Conservation (phyloP, 2,113 vertebrate species). For the Myiopsitta monachus region DNA sequence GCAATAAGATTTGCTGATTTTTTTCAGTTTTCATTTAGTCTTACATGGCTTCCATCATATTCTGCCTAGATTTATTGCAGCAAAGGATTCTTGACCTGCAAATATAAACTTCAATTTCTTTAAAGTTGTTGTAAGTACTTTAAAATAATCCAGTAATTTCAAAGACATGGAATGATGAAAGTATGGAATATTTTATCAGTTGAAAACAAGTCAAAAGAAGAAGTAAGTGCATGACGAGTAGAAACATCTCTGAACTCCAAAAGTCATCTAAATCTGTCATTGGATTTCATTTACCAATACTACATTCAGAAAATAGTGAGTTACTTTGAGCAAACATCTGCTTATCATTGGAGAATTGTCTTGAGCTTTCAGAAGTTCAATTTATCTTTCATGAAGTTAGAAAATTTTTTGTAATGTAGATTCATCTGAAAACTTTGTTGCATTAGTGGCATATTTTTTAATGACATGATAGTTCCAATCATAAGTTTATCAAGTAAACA, state of each 20-base stretch:
- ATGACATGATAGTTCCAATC: fast-evolving
- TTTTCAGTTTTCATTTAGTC: background rate
- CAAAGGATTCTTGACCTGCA: background rate
- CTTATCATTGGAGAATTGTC: background rate
- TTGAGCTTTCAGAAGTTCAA: background rate
- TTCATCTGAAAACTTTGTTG: background rate
- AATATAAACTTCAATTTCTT: background rate
- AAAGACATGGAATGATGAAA: background rate
- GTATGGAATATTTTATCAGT: background rate
- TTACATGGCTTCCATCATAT: fast-evolving
- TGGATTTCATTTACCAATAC: background rate
- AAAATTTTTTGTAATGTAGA: background rate
- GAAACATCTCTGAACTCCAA: background rate
- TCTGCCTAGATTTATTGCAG: background rate
- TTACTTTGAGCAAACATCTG: background rate
- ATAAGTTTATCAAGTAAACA: background rate
- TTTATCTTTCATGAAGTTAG: background rate
- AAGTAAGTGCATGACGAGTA: background rate
- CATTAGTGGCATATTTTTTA: background rate
- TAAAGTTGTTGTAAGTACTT: background rate
- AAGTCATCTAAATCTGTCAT: background rate
- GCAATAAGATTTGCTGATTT: background rate
- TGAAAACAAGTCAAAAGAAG: background rate
- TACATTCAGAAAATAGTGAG: background rate
- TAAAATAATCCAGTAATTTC: background rate